Base-by-base conservation (phyloP, 1,140 invertebrate species). In the Caenorhabditis latens region DNA sequence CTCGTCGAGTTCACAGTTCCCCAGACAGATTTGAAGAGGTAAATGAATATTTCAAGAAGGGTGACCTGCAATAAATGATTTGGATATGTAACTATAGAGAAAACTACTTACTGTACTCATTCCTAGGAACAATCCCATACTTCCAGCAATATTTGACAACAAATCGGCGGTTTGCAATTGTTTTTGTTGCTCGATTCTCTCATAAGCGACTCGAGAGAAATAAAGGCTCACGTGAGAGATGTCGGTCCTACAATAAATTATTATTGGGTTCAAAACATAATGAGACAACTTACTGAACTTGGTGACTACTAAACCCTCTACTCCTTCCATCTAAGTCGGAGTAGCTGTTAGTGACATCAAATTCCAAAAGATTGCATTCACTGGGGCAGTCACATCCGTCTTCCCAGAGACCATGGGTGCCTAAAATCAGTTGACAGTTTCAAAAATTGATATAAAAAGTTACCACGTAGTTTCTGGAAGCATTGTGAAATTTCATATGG, bases 11-110 rank as follows among this genome's bases (percentile, higher is more conserved):
- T 88, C 0, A 88, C 88, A 57, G 88, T 87, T 48, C 88, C 88
- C 88, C 88, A 88, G 42, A 88, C 88, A 6, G 88, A 87, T 83
- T 88, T 88, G 79, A 88, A 88, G 4, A 88, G 63, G 21, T 88
- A 88, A 53, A 88, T 88, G 65, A 88, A 88, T 24, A 88, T 88
- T 84, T 88, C 88, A 8, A 88, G 61, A 1, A 88, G 79, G 21
- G 88, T 88, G 13, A 88, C 84, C 84, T 85, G 21, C 2, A 53
- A 58, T 32, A 5, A 40, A 19, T 32, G 0, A 7, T 1, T 50
- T 4, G 0, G 4, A 43, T 24, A 48, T 50, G 5, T 5, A 79
- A 1, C 21, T 21, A 21, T 53, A 0, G 13, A 3, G 6, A 11
- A 32, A 0, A 21, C 14, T 21, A 14, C 84, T n/a, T 55, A 85